A percentile compares a stretch with the other conserved stretches of the same genome.
Conservation (phyloP, 1,140 invertebrate species). For the Palaemon carinicauda region DNA sequence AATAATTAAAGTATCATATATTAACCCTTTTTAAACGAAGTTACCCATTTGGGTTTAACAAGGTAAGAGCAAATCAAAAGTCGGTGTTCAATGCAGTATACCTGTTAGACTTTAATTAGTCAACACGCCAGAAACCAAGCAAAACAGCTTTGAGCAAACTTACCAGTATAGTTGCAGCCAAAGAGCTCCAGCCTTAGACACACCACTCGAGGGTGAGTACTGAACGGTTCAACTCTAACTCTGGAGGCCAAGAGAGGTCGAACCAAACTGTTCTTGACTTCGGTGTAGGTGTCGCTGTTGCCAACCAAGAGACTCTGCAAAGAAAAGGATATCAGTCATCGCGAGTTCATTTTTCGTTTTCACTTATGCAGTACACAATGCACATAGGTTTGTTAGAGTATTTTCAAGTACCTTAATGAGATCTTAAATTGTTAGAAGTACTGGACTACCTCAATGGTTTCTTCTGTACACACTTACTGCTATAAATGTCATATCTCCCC, state of each 20-base stretch:
- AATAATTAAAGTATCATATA: no score
- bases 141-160: conserved; percentile 67
- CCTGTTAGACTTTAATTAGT: background rate
- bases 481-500: no score
- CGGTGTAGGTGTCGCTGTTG: conserved; percentile 42
- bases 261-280: conserved; percentile 69
- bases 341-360: no score
- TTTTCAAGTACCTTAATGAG: no score
- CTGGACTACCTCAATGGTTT: no score
- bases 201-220: conserved; percentile 86
- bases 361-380: no score
- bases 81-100: no score
- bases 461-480: no score
- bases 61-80: no score
- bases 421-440: background rate
- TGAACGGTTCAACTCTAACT: conserved; percentile 87
- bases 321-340: background rate
- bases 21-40: no score
- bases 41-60: no score
- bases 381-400: no score
- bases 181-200: conserved; percentile 92
- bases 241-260: conserved; percentile 84
- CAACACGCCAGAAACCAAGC: background rate
- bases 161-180: conserved; percentile 86
- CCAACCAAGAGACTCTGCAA: conserved; percentile 38